Base-by-base conservation (phyloP, 1,140 invertebrate genomes). In the Psilanteris sp. region DNA sequence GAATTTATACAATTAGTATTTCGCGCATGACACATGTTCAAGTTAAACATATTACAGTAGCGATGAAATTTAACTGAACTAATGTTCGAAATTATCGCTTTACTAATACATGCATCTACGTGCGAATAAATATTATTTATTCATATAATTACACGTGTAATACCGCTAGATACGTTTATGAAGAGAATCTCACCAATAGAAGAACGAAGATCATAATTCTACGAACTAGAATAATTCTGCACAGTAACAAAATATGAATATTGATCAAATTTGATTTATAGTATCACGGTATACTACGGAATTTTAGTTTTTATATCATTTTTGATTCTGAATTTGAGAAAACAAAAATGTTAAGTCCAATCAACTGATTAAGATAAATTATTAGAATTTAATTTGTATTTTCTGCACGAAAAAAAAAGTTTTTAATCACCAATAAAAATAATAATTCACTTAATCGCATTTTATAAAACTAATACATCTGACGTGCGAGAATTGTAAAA, bases 1-100 rank as follows among this genome's bases (percentile, higher is more conserved):
- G 31, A 64, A 64, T 73, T 64, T 57, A 73, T 66, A 54, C 70
- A 73, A 73, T 66, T 50, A 44, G 44, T 52, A 57, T 52, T 66
- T 66, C 57, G 59, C 36, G 36, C 43, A 26, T 73, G 70, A 66
- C 24, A 67, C 32, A 74, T 57, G 54, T 61, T 29, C 18, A 46
- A 15, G 11, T 22, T 59, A 74, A 66, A 74, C 61, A 67, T 44
- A 54, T 67, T 48, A 46, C 43, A 31, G 9, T 24, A 9, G 22
- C 39, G 54, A 61, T 55, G 71, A 54, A 67, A 74, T 67, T 74
- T 48, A 61, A 67, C 29, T 43, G 46, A 9, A 34, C 70, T 66
- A 66, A 66, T 66, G 37, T 52, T 66, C 44, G 15, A 36, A 32
- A 73, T 59, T 59, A 54, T 62, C 39, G 39, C 57, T 55, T 71